These are phyloP conservation scores for Nymphalis urticae DNA, from an alignment of 2,888 invertebrate species.

Conservation along the genomic window DNA sequence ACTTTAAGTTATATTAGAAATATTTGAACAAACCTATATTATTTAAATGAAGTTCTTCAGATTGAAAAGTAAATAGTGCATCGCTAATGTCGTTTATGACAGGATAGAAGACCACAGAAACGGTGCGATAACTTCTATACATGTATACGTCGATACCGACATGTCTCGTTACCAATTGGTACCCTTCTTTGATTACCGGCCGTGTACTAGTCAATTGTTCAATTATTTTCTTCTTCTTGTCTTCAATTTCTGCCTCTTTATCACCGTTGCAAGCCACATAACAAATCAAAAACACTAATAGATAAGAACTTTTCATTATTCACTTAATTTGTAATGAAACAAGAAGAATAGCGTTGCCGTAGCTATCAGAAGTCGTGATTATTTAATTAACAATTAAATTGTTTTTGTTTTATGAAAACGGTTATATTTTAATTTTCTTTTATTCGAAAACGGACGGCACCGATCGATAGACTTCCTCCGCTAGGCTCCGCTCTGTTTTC, in stretches of 20 bases:
- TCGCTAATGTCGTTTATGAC: conserved; percentile 67
- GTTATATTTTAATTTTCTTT: not conserved
- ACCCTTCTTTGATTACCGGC: conserved; percentile 67
- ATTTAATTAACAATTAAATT: not conserved
- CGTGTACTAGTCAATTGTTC: conserved; percentile 68
- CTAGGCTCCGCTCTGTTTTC: not conserved
- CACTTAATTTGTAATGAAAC: conserved; percentile 18
- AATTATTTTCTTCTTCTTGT: conserved; percentile 66
- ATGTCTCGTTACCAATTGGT: conserved; percentile 71
- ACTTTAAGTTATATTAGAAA: not conserved
- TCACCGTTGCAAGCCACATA: conserved; percentile 60
- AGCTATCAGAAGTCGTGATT: not conserved
- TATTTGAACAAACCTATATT: conserved; percentile 66
- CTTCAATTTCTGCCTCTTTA: conserved; percentile 64
- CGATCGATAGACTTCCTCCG: conserved; percentile 19
- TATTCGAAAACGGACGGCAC: conserved; percentile 25
- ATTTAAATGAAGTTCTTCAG: conserved; percentile 76
- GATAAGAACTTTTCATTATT: conserved; percentile 64
- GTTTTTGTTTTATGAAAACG: not conserved
- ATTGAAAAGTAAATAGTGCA: conserved; percentile 74
- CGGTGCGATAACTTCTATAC: conserved; percentile 74
- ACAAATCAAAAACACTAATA: conserved; percentile 62
- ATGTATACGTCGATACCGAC: conserved; percentile 74
- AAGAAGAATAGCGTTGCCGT: not conserved
- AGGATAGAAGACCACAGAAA: conserved; percentile 72